Conservation (phyloP, 2,888 invertebrate species). For the Amaurobius ferox region DNA sequence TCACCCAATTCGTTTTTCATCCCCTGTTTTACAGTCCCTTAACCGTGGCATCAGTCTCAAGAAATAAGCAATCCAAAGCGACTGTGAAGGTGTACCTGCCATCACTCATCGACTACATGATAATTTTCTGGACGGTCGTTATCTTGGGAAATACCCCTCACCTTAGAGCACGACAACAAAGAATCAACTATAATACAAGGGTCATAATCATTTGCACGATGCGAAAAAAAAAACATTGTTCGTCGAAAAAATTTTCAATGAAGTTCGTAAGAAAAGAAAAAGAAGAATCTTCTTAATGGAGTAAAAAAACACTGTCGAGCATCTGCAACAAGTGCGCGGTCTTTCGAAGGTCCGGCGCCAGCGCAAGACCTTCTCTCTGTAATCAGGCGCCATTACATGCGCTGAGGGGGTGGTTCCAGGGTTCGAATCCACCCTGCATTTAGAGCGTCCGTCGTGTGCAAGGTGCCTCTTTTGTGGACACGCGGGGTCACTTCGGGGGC, state of each 20-base stretch:
- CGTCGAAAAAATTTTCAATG: conserved; percentile 61
- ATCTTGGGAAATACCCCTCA: conserved; percentile 39
- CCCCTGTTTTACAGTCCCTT: neutral
- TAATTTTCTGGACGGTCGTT: conserved; percentile 39
- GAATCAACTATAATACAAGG: conserved; percentile 32
- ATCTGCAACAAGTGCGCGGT: conserved; percentile 48
- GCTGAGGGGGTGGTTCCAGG: conserved; percentile 37
- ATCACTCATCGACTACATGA: neutral
- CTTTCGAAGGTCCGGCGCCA: conserved; percentile 57
- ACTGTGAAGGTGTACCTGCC: neutral
- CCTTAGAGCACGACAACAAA: conserved; percentile 30
- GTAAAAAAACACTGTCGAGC: conserved; percentile 15
- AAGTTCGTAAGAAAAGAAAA: conserved; percentile 22
- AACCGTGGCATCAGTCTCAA: neutral
- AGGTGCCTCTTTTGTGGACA: conserved; percentile 49
- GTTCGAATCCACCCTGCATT: conserved; percentile 53
- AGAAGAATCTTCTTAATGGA: too few relatives aligned
- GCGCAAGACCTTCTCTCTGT: conserved; percentile 35
- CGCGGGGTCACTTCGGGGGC: conserved; percentile 55
- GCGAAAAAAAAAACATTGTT: conserved; percentile 60
- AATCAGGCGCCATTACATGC: conserved; percentile 68
- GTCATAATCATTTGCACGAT: conserved; percentile 67
- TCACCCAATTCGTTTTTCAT: neutral
- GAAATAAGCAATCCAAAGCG: conserved; percentile 6
- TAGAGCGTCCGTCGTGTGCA: conserved; percentile 61